Evolutionary conservation across 2,113 vertebrate genomes (phyloP).

Genomic region (Chloebia gouldiae): DNA sequence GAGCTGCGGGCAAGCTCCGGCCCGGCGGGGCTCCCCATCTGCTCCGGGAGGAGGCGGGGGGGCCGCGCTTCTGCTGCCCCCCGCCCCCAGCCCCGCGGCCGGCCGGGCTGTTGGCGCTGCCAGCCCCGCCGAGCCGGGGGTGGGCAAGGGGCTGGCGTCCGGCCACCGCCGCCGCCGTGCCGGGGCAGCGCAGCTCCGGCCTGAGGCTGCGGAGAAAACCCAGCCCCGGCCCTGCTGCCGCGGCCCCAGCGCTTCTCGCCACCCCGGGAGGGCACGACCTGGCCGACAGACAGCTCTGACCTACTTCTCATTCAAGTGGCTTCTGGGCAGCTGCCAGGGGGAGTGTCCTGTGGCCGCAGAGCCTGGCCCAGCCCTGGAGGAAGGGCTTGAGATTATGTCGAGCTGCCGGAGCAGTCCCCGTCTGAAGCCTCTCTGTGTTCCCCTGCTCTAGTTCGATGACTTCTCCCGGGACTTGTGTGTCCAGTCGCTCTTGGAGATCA

Average conservation of each 20-base stretch:
- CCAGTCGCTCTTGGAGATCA: constrained; percentile 91
- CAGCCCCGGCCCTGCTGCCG: neutral
- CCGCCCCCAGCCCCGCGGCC: neutral
- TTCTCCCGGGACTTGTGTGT: constrained; percentile 94
- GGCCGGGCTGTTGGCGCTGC: constrained; percentile 1
- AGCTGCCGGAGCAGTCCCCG: neutral
- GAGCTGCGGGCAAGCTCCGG: constrained; percentile 54
- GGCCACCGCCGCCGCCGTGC: neutral
- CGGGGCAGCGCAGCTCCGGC: neutral
- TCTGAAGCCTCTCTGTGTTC: neutral
- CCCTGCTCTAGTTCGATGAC: constrained; percentile 87
- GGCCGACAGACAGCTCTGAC: neutral
- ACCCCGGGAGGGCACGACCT: neutral
- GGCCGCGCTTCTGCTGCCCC: constrained; percentile 14
- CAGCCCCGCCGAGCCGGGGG: neutral
- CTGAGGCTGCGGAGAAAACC: neutral
- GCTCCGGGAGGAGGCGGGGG: constrained; percentile 18
- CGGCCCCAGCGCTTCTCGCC: neutral
- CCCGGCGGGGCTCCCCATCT: constrained; percentile 54
- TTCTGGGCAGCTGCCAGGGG: constrained; percentile 30
- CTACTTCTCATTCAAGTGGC: constrained; percentile 17
- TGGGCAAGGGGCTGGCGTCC: neutral
- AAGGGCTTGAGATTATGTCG: neutral
- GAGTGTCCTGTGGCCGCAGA: neutral
- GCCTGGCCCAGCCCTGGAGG: neutral